These are phyloP conservation scores for Catharus fuscescens DNA, from an alignment of 2,113 vertebrate genomes.

Conservation along the genomic window DNA sequence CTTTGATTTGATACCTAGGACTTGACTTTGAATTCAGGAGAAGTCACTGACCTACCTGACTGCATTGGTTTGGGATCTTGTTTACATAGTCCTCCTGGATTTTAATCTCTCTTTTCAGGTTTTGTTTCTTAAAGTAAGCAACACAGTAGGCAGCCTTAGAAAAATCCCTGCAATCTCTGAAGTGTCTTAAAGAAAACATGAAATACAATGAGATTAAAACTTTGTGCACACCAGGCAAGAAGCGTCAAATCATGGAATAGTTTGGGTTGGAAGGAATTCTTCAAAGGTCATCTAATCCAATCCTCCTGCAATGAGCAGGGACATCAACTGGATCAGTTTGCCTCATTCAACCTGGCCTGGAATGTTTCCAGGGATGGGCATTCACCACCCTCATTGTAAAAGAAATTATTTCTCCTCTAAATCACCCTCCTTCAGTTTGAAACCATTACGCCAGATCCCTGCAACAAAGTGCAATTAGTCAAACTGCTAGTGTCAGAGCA, in stretches of 20 bases:
- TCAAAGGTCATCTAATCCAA: not conserved
- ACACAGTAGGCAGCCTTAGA: not conserved
- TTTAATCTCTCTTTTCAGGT: not conserved
- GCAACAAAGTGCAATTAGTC: not conserved
- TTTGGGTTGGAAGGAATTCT: not conserved
- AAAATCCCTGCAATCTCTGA: not conserved
- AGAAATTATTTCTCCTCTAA: not conserved
- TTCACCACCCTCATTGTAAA: not conserved
- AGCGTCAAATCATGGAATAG: not conserved
- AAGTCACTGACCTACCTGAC: not conserved
- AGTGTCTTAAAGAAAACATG: not conserved
- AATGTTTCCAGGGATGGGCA: not conserved
- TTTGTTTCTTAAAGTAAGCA: not conserved
- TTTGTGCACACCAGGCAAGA: not conserved
- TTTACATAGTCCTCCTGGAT: not conserved
- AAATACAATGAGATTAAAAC: not conserved
- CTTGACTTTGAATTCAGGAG: not conserved
- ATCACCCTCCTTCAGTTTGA: not conserved
- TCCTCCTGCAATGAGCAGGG: not conserved
- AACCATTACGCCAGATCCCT: not conserved
- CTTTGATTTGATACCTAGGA: not conserved
- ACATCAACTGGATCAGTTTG: not conserved
- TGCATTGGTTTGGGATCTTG: not conserved
- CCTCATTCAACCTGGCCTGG: not conserved
- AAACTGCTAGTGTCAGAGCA: not conserved